Conservation (phyloP, 2,888 invertebrate genomes). For the Selenia dentaria region DNA sequence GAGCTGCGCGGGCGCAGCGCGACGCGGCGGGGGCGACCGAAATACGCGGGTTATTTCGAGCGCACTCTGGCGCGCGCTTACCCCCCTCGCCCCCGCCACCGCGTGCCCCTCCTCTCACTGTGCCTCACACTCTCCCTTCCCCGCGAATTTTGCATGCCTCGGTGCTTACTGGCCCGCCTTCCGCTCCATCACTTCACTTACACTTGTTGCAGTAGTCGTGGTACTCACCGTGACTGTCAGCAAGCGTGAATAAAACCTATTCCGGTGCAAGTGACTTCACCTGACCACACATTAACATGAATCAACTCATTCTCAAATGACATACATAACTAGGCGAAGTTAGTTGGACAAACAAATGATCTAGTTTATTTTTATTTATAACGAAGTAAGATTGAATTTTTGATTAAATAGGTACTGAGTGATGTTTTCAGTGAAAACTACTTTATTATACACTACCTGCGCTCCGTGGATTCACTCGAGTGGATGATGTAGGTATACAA, state of each 20-base stretch:
- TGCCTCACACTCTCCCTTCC: conserved; percentile 34
- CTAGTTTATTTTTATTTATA: no score
- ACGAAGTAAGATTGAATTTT: no score
- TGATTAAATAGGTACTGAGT: no score
- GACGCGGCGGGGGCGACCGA: conserved; percentile 61
- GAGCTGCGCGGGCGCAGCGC: conserved; percentile 46
- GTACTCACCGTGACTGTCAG: conserved; percentile 7
- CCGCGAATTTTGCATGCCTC: conserved; percentile 45
- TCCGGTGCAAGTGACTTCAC: no score
- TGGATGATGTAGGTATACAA: no score
- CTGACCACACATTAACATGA: no score
- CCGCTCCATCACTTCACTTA: conserved; percentile 32
- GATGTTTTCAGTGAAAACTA: no score
- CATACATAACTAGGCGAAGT: no score
- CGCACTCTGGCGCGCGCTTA: conserved; percentile 62
- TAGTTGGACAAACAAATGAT: no score
- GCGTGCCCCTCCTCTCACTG: conserved; percentile 28
- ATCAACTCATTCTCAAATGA: no score
- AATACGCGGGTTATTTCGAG: conserved; percentile 82
- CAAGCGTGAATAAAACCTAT: conserved; percentile 1
- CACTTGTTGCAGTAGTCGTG: conserved; percentile 10
- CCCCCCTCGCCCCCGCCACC: conserved; percentile 18
- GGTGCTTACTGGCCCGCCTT: conserved; percentile 35
- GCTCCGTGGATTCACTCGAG: no score
- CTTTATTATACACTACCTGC: no score